Conservation (phyloP, 2,113 vertebrate species). For the Ardeotis arabs region DNA sequence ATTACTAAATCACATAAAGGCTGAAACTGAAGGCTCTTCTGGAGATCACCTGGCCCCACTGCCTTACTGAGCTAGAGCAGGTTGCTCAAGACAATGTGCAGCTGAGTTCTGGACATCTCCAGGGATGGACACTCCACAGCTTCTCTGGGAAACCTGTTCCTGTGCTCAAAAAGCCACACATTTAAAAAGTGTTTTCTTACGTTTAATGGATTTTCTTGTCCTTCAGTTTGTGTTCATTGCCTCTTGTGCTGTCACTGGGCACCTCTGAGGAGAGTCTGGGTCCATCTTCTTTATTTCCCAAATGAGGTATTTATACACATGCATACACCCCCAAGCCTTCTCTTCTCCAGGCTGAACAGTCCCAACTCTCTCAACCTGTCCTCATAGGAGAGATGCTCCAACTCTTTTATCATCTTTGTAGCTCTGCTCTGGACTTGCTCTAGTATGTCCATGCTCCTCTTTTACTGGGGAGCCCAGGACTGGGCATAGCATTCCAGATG, state of each 20-base stretch:
- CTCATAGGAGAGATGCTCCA: neutral
- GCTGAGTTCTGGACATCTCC: neutral
- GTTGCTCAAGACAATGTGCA: neutral
- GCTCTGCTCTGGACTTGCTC: neutral
- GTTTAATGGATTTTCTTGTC: neutral
- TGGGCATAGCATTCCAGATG: neutral
- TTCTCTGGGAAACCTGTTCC: neutral
- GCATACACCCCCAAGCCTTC: fast-evolving
- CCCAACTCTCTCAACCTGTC: neutral
- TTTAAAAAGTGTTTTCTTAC: neutral
- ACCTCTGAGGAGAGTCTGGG: neutral
- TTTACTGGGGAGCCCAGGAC: neutral
- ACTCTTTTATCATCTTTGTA: neutral
- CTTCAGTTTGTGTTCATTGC: neutral
- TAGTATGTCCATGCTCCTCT: neutral
- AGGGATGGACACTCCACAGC: neutral
- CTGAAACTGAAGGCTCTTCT: neutral
- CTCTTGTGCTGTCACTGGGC: neutral
- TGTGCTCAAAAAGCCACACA: neutral
- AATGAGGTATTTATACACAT: neutral
- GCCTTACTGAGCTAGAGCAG: neutral
- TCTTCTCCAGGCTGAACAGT: neutral
- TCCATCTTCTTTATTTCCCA: neutral
- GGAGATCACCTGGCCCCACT: neutral
- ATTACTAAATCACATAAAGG: neutral